Conservation (phyloP, 2,797 vertebrate species). For the Sandelia bainsii region DNA sequence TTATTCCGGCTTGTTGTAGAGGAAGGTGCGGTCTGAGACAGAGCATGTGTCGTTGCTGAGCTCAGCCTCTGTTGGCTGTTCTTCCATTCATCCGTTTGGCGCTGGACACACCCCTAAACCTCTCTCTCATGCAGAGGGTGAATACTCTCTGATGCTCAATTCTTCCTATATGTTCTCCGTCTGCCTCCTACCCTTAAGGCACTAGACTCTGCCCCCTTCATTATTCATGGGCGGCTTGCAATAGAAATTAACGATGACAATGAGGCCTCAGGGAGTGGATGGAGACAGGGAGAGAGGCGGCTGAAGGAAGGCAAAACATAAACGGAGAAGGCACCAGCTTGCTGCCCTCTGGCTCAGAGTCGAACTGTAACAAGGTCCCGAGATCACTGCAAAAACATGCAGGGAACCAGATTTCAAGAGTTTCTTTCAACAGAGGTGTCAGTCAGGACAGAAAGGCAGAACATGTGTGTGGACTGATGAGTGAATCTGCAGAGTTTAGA, state of each 20-base stretch:
- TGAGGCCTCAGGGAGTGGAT: slow-evolving; percentile 48
- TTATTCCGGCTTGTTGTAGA: slow-evolving; percentile 1
- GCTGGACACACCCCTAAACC: slow-evolving; percentile 53
- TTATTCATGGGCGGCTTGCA: slow-evolving; percentile 56
- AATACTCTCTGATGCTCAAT: not conserved
- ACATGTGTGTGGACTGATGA: not conserved
- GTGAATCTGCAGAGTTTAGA: not conserved
- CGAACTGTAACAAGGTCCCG: slow-evolving; percentile 11
- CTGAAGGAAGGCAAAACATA: slow-evolving; percentile 17
- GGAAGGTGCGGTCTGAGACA: slow-evolving; percentile 29
- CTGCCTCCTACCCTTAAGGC: slow-evolving; percentile 45
- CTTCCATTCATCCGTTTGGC: slow-evolving; percentile 52
- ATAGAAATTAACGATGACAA: slow-evolving; percentile 64
- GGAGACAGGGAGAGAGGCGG: slow-evolving; percentile 10
- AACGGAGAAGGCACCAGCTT: slow-evolving; percentile 50
- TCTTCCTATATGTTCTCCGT: not conserved
- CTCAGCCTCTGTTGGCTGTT: slow-evolving; percentile 19
- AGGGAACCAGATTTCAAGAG: not conserved
- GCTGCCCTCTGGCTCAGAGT: slow-evolving; percentile 51
- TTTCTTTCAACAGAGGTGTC: slow-evolving; percentile 10
- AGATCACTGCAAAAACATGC: slow-evolving; percentile 5
- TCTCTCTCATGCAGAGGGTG: not conserved
- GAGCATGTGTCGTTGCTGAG: slow-evolving; percentile 47
- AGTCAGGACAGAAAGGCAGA: slow-evolving; percentile 4
- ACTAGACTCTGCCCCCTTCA: slow-evolving; percentile 45